These are phyloP conservation scores for Euura saliciscinereae DNA, from an alignment of 1,140 invertebrate species.

Conservation along the genomic window DNA sequence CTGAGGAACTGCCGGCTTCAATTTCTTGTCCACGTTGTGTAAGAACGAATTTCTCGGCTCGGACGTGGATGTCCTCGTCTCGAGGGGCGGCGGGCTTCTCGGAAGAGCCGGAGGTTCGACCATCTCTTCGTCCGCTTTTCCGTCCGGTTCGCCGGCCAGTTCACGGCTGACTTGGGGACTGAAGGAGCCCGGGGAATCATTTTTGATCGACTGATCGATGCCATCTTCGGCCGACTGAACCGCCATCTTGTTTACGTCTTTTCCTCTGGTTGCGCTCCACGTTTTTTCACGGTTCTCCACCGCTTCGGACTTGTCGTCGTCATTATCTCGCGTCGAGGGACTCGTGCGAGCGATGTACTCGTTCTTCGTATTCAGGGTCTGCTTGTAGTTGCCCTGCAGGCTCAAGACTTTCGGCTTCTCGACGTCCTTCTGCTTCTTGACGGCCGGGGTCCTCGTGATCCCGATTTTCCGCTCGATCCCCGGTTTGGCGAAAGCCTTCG, in stretches of 20 bases:
- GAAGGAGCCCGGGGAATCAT: constrained; percentile 45
- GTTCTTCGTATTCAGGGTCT: constrained; percentile 37
- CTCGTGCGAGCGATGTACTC: constrained; percentile 31
- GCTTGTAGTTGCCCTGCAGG: constrained; percentile 28
- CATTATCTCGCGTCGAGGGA: neutral
- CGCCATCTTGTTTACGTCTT: constrained; percentile 28
- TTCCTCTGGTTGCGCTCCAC: constrained; percentile 19
- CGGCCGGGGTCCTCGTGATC: constrained; percentile 41
- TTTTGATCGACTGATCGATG: constrained; percentile 23
- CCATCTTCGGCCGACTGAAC: constrained; percentile 34
- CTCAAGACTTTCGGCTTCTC: constrained; percentile 40
- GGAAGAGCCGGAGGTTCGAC: constrained; percentile 71
- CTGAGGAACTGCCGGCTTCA: constrained; percentile 43
- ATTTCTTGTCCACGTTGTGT: constrained; percentile 60
- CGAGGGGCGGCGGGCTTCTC: constrained; percentile 64
- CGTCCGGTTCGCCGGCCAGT: constrained; percentile 80
- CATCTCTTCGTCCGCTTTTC: constrained; percentile 77
- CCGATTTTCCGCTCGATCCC: constrained; percentile 37
- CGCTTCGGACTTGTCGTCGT: neutral
- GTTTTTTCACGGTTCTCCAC: neutral
- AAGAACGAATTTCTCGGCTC: constrained; percentile 74
- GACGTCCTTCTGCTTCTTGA: constrained; percentile 49
- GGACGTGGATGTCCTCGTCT: constrained; percentile 39
- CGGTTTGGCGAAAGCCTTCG: constrained; percentile 14
- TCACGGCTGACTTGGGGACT: constrained; percentile 70